Base-by-base conservation (phyloP, 1,140 invertebrate species). In the Rhizoglyphus robini region DNA sequence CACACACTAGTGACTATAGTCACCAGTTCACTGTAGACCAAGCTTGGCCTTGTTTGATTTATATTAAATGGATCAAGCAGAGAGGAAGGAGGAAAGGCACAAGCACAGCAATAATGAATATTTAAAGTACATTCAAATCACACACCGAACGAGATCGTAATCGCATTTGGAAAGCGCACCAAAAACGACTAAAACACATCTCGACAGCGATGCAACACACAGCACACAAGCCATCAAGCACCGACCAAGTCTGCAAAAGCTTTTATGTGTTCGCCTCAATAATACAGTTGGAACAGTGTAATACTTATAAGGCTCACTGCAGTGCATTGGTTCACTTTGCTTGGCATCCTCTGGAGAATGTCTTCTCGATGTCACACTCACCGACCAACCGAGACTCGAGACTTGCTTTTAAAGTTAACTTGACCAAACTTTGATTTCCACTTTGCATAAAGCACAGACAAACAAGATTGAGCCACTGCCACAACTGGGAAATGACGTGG, bases 391-490 rank as follows among this genome's bases (percentile, higher is more conserved):
- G n/a, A n/a, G n/a, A n/a, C n/a, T n/a, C n/a, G n/a, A n/a, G n/a
- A n/a, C n/a, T n/a, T n/a, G n/a, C 51, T 15, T 54, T 32, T 27
- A 54, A 54, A 54, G 51, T 54, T 54, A 54, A 54, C 51, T 54
- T 54, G 51, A 54, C 51, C 51, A 54, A 54, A 54, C 51, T 54
- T 54, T 54, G 51, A 54, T 54, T 54, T 54, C 31, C 51, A 54
- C 31, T 54, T 54, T 54, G 20, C 51, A 54, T 54, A 8, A 8
- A 54, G 51, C 8, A 32, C 51, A 54, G 15, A 54, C 51, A 54
- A 23, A 46, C 15, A 15, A 46, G 41, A 15, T 23, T 23, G 15
- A 23, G 41, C 23, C 41, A 46, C 41, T 15, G 41, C 41, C 23
- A 15, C 23, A 23, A 46, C 41, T 15, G 15, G 23, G 41, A 46